Evolutionary conservation across 92 coral and sea anemone genomes (phyloP), one percentile per base, ranked within the genome.

Genomic region (Siderastrea radians): DNA sequence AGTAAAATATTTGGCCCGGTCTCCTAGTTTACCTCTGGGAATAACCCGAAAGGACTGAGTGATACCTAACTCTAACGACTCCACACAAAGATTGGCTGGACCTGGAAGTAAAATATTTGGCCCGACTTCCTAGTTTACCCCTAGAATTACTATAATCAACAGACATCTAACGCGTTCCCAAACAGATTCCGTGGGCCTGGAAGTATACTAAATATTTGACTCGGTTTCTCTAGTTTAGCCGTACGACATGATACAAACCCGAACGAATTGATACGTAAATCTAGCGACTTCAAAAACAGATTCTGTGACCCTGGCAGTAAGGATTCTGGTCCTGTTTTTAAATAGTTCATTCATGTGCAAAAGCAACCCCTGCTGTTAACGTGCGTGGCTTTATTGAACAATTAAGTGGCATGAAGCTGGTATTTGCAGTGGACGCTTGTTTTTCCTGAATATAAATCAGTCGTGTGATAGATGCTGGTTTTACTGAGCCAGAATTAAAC

Each of bases 81-180:
- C 10, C 15, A 15, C 62, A 58, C 62, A 58, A 58, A 61, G 43
- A 15, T 74, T 76, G 11, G 52, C 1, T 76, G 80, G 80, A 53
- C 82, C 82, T 77, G 82, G 82, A 77, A 16, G 82, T 60, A 59
- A 59, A 77, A 77, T 77, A 58, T 26, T 77, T 77, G 46, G 68
- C 55, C 45, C 50, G 46, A 57, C 59, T 19, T 77, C 82, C 54
- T 43, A 16, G 26, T 44, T n/a, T 43, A 77, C 19, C 55, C n/a
- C 50, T 13, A 44, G 55, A 2, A 38, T 65, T 1, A 45, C 17
- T 13, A 59, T 14, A 8, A 26, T 26, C 38, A 26, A 26, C 64
- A 5, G 13, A 59, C 3, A 9, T 59, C 64, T 10, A 10, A 59
- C 64, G 15, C 0, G 0, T 66, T 65, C 11, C n/a, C 12, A 2